Base-by-base conservation (phyloP, 2,888 invertebrate species). In the Perithous albicinctus region DNA sequence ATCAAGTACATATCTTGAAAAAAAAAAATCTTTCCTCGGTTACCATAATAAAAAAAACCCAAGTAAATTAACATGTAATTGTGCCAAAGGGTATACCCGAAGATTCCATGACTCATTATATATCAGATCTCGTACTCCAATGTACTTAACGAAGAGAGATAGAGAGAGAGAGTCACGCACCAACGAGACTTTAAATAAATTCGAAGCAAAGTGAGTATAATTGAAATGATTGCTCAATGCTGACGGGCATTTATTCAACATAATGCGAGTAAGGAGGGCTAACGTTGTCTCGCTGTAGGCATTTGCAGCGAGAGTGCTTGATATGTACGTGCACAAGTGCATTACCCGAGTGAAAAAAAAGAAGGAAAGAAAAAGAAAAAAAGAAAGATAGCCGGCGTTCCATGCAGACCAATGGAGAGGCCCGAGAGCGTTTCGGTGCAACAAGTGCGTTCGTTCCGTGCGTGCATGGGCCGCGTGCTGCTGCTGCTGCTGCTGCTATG, bases 371-470 rank as follows among this genome's bases (percentile, higher is more conserved):
- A n/a, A n/a, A n/a, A n/a, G n/a, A n/a, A n/a, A n/a, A n/a, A n/a
- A n/a, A n/a, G n/a, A n/a, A 38, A 12, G 20, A 59, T 26, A 41
- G 35, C 8, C 29, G 4, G 46, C 51, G 46, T 48, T 48, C 54
- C 61, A 41, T 32, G 23, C 35, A 32, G 59, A 18, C 59, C 32
- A 59, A 59, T 59, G 32, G 18, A 59, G 59, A 54, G n/a, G 12
- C 15, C 51, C 29, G 43, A 61, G 35, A 64, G 46, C 84, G 82
- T 6, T 32, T 79, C 81, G 87, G 82, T 89, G 90, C 91, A 92
- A 91, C 91, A 91, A 92, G 92, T 91, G 91, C 87, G 89, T 84
- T n/a, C 78, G 59, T 70, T 61, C 26, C 32, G 48, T 63, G 56
- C 43, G 38, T 43, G 61, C 73, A 46, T 51, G 43, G 18, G 76